Evolutionary conservation across 2,888 invertebrate species (phyloP).

Genomic region (Lasioglossum marginatum): DNA sequence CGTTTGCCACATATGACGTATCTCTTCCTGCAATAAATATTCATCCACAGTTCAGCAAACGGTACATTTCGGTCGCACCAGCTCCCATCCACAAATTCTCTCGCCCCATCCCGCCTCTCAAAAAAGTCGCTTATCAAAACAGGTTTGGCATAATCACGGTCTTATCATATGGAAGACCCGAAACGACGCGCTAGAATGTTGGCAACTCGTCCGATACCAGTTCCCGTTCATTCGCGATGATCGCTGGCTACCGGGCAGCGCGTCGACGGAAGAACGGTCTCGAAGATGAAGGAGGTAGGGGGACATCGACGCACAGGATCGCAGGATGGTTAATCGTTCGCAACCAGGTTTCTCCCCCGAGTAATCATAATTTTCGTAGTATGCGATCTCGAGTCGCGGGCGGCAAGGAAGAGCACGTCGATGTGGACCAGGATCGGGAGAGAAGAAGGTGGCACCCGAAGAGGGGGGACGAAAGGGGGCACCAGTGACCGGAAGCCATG

Average conservation of each 20-base stretch:
- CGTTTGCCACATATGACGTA: too few species aligned
- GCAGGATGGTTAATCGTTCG: slow-evolving; percentile 10
- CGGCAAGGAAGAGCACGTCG: slow-evolving; percentile 1
- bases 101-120: neutral
- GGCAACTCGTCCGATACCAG: neutral
- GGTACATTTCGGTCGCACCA: neutral
- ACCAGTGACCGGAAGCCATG: slow-evolving; percentile 66
- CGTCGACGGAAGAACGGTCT: neutral
- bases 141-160: neutral
- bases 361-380: slow-evolving; percentile 65
- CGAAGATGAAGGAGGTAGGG: neutral
- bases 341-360: slow-evolving; percentile 14
- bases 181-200: neutral
- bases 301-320: neutral
- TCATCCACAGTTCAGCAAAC: neutral
- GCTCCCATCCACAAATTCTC: neutral
- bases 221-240: slow-evolving; percentile 18
- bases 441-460: neutral
- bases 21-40: too few species aligned
- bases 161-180: neutral
- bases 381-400: slow-evolving; percentile 39
- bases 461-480: neutral
- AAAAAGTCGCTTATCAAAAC: neutral
- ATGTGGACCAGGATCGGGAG: neutral
- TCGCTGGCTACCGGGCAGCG: neutral